phyloP scores from a whole-genome alignment of 30 jellyfish, hydroid and myxozoan genomes.

The Pseudorhiza aurosa region DNA sequence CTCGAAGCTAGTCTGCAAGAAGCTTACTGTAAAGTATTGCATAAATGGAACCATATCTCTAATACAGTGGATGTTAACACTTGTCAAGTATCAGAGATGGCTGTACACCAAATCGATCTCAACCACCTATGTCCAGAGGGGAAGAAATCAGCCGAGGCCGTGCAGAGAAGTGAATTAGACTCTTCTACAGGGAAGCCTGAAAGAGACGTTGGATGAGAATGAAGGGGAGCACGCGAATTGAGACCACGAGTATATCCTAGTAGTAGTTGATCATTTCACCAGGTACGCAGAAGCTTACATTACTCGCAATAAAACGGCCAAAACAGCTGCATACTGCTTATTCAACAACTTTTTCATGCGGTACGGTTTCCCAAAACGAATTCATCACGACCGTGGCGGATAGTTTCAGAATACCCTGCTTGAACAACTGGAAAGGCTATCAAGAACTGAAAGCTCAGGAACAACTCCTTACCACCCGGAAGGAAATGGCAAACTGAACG shows the following conservation, averaged over 20 bases:
- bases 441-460: not conserved
- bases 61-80: too few relatives aligned
- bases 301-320: conserved; percentile 21
- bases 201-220: too few relatives aligned
- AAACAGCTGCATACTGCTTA: conserved; percentile 18
- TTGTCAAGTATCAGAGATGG: too few relatives aligned
- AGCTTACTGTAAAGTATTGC: too few relatives aligned
- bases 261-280: conserved; percentile 37
- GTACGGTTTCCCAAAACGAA: conserved; percentile 22
- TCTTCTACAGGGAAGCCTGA: too few relatives aligned
- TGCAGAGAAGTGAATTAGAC: too few relatives aligned
- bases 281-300: conserved; percentile 42
- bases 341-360: conserved; percentile 18
- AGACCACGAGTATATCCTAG: conserved; percentile 44
- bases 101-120: too few relatives aligned
- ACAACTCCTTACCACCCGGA: conserved; percentile 51
- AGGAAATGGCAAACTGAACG: conserved; percentile 17
- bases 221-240: too few relatives aligned
- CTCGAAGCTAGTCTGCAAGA: too few relatives aligned
- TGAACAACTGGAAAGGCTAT: not conserved
- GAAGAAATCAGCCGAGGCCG: too few relatives aligned
- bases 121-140: too few relatives aligned
- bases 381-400: conserved; percentile 43
- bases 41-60: too few relatives aligned
- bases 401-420: conserved; percentile 27